phyloP scores from a whole-genome alignment of 2,797 vertebrate genomes.

The Eleutherodactylus coqui region DNA sequence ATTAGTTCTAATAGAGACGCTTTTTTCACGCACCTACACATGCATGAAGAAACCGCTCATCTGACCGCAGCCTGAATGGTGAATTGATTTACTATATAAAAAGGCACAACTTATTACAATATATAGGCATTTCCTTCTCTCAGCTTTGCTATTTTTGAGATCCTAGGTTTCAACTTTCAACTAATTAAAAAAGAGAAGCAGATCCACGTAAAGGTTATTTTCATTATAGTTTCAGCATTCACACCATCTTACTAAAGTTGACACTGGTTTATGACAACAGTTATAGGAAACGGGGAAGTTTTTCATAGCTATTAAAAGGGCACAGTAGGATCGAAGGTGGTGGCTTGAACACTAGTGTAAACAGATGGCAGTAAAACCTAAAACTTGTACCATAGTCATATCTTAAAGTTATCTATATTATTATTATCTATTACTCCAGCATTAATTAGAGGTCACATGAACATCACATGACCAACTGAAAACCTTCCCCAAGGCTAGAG shows the following conservation, averaged over 20 bases:
- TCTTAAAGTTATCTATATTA: no score
- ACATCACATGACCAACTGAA: no score
- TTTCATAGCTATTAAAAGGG: not conserved
- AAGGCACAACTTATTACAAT: not conserved
- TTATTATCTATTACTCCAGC: no score
- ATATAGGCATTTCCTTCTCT: not conserved
- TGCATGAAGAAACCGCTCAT: no score
- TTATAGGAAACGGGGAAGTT: not conserved
- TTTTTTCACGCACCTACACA: no score
- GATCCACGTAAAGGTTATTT: constrained; percentile 22
- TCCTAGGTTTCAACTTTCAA: constrained; percentile 4
- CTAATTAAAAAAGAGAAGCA: constrained; percentile 6
- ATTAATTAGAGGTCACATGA: no score
- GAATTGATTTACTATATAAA: not conserved
- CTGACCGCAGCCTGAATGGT: no score
- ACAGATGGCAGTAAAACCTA: not conserved
- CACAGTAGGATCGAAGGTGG: not conserved
- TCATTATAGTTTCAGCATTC: constrained; percentile 20
- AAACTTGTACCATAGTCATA: not conserved
- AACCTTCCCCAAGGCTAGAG: no score
- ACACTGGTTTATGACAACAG: constrained; percentile 11
- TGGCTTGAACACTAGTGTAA: not conserved
- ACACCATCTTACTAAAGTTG: constrained; percentile 12
- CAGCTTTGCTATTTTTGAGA: not conserved
- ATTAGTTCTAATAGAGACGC: no score